A percentile compares a stretch with the other conserved stretches of the same genome.
phyloP scores from a whole-genome alignment of 2,113 vertebrate species.

The Ovis canadensis region DNA sequence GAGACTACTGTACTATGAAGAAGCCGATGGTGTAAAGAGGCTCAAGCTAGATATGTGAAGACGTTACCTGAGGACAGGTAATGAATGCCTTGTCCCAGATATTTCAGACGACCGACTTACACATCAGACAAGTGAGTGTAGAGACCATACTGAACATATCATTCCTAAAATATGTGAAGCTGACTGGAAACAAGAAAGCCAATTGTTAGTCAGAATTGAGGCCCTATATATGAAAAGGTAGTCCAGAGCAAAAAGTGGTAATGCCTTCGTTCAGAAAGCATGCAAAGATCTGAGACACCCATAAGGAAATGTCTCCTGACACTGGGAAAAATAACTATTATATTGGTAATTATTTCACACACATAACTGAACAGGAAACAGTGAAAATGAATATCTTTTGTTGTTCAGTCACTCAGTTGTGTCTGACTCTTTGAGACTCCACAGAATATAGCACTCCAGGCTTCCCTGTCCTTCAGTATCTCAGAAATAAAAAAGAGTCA shows the following conservation, averaged over 20 bases:
- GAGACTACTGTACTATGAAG: not conserved
- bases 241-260: not conserved
- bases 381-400: not conserved
- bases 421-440: not conserved
- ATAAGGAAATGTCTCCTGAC: not conserved
- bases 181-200: not conserved
- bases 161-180: not conserved
- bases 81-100: not conserved
- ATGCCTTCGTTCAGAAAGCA: not conserved
- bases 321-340: not conserved
- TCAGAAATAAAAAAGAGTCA: not conserved
- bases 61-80: not conserved
- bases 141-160: not conserved
- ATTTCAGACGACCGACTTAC: not conserved
- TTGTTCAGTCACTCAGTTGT: not conserved
- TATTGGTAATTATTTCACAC: not conserved
- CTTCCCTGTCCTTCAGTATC: not conserved
- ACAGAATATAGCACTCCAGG: not conserved
- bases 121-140: not conserved
- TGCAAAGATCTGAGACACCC: not conserved
- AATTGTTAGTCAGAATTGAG: not conserved
- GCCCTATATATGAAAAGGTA: not conserved
- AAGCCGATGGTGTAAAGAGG: not conserved
- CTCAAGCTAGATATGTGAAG: not conserved
- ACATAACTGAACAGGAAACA: not conserved